Evolutionary conservation across 2,797 vertebrate genomes (phyloP), one percentile per base, ranked within the genome.

Genomic region (Pseudochromis fuscus): DNA sequence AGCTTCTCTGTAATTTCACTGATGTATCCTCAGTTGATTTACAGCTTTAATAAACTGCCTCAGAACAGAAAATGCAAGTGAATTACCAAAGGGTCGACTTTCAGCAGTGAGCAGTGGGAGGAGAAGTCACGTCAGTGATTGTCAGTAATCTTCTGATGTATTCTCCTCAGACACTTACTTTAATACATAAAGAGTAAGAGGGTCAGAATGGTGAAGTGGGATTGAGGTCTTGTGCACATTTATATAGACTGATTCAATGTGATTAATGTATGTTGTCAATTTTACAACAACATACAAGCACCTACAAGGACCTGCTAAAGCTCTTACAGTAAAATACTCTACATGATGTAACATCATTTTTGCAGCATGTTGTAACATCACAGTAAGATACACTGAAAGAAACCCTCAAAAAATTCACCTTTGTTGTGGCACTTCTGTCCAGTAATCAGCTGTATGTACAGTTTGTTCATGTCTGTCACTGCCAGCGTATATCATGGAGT

Each of bases 1-100:
- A 30, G 74, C 72, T 67, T 75, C 72, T 53, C 66, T 68, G 77
- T 88, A 90, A 88, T 93, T 91, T 82, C 31, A 64, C 72, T 89
- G 86, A 88, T 91, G 87, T 79, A 71, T 82, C 82, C 71, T 62
- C 69, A 52, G 58, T 75, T 89, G 84, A 90, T 86, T 86, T 82
- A 84, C 75, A 72, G 85, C 75, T 86, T 89, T 84, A 72, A 80
- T 81, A 81, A 77, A 65, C 33, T 51, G 74, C 69, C 38, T 44
- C 45, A 57, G 48, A 38, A 12, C 27, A 57, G 65, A 64, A 40
- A 52, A 56, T 9, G 1, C 8, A 56, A 19, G 30, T 24, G 7
- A 24, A 68, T 21, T 3, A 35, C 33, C 12, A 5, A 35, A 9
- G 35, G 11, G 35, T 10, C 1, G 35, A 4, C 37, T 38, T 5